Conservation (phyloP, 2,797 vertebrate genomes). For the Lepus townsendii region DNA sequence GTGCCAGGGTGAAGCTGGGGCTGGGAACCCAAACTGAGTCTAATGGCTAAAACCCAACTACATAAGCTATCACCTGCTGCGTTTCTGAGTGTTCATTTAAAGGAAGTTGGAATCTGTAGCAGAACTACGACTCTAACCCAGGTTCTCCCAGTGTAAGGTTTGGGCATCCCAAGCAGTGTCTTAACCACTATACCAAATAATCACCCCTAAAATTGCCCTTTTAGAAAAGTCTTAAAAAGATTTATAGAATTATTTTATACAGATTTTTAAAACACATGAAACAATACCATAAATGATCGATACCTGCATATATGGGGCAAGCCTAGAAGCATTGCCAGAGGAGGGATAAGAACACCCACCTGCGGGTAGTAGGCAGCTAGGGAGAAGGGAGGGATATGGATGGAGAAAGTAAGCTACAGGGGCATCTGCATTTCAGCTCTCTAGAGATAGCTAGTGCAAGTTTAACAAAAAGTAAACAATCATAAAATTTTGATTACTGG, state of each 20-base stretch:
- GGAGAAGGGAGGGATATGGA: neutral
- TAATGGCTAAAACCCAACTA: too few species aligned
- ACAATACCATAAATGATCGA: neutral
- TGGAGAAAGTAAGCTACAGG: constrained; percentile 3
- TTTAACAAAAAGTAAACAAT: constrained; percentile 9
- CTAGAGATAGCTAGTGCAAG: neutral
- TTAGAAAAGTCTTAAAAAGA: neutral
- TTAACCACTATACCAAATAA: too few species aligned
- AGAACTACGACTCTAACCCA: too few species aligned
- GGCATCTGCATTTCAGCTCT: constrained; percentile 3
- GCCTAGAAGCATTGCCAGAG: neutral
- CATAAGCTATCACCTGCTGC: too few species aligned
- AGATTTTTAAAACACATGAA: constrained; percentile 34
- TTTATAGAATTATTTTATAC: neutral
- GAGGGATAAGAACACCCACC: neutral
- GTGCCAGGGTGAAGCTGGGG: too few species aligned
- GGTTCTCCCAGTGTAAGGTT: too few species aligned
- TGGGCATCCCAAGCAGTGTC: too few species aligned
- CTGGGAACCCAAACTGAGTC: too few species aligned
- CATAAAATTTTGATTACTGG: neutral
- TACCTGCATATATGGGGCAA: neutral
- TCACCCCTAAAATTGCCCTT: neutral
- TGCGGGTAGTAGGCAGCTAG: neutral
- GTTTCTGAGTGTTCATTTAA: too few species aligned
- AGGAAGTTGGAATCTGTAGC: too few species aligned